Base-by-base conservation (phyloP, 2,888 invertebrate genomes). In the Zelleria hepariella region DNA sequence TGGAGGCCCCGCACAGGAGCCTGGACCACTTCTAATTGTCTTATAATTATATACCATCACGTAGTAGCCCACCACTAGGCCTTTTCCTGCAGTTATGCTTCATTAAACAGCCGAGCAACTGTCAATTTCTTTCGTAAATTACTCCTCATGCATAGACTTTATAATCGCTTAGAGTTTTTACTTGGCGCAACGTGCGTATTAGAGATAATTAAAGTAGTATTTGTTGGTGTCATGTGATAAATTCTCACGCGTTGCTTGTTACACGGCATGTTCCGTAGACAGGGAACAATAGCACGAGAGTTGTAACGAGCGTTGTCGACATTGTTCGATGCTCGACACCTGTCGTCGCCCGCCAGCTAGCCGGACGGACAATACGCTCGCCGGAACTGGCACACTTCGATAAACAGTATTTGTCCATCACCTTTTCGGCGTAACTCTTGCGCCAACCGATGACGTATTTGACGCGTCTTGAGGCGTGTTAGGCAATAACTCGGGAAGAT, bases 1-100 rank as follows among this genome's bases (percentile, higher is more conserved):
- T 59, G 60, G 57, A 63, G 58, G 65, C 62, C 64, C 70, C 68
- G 51, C 51, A 63, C 67, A 68, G 68, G 69, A 71, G 68, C 66
- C 68, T 64, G 63, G 63, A 69, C 73, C 74, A 75, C 75, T 79
- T 77, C 65, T 72, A 78, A 76, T 75, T 73, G 73, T 74, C 76
- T 67, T 73, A 65, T 78, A 79, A 81, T 80, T 80, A 66, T 70
- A 68, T 58, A 64, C 62, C 62, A 70, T 68, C 65, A 65, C 64
- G 67, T 68, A 65, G 61, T 61, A 53, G 53, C 21, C 24, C 55
- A 18, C 18, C 27, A 56, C 6, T 47, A 47, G 47, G 47, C 65
- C 64, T 64, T 59, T 75, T 78, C 77, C 78, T 75, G 74, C 66
- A 66, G 62, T 74, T 73, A 72, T 27, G 51, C 27, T 51, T 51